Conservation (phyloP, 2,113 vertebrate genomes). For the Beaufortia kweichowensis region DNA sequence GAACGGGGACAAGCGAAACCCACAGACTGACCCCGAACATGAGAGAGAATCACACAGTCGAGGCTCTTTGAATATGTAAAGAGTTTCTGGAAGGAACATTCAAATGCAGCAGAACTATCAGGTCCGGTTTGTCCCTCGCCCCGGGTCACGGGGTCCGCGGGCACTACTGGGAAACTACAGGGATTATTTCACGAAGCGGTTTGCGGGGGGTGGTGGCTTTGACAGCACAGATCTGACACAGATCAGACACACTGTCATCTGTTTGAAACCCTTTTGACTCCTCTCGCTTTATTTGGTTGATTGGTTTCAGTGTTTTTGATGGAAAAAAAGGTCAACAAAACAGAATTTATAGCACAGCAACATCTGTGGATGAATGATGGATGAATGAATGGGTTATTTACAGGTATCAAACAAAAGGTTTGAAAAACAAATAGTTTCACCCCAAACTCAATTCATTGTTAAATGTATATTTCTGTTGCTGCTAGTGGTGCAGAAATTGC, state of each 20-base stretch:
- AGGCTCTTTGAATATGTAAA: constrained; percentile 75
- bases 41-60: constrained; percentile 57
- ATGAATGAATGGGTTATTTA: neutral
- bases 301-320: neutral
- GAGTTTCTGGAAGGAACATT: constrained; percentile 48
- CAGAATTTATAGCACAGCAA: neutral
- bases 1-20: constrained; percentile 39
- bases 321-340: neutral
- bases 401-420: no score
- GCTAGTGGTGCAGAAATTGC: no score
- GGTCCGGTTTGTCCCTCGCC: constrained; percentile 76
- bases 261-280: neutral
- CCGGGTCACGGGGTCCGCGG: constrained; percentile 66
- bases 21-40: constrained; percentile 46
- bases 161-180: constrained; percentile 32
- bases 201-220: neutral
- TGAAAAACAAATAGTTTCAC: no score
- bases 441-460: no score
- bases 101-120: constrained; percentile 80
- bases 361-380: neutral
- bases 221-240: constrained; percentile 25
- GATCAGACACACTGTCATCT: constrained; percentile 15
- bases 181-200: constrained; percentile 49
- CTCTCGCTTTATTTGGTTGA: neutral
- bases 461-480: no score